These are phyloP conservation scores for Sitta carolinensis DNA, from an alignment of 2,797 vertebrate species.

Conservation along the genomic window DNA sequence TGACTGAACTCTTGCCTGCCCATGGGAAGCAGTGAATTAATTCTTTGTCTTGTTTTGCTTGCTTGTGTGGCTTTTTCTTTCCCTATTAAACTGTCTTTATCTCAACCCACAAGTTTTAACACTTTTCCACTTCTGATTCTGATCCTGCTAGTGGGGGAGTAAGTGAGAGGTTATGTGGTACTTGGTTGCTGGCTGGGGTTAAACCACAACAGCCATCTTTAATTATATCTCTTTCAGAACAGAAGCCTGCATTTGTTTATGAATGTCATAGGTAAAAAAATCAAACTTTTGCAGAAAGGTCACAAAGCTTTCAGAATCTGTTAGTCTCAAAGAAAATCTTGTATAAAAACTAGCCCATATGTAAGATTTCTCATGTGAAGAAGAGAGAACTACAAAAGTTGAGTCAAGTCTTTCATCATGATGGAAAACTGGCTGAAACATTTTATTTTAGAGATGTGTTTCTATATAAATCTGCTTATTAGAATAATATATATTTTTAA, in stretches of 20 bases:
- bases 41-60: neutral
- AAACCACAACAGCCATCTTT: neutral
- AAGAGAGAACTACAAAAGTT: neutral
- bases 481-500: neutral
- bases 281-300: neutral
- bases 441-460: neutral
- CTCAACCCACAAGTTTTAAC: neutral
- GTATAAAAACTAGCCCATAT: neutral
- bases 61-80: neutral
- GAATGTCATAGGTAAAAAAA: neutral
- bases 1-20: neutral
- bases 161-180: neutral
- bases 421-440: neutral
- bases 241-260: neutral
- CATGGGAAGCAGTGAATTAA: neutral
- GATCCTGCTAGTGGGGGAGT: neutral
- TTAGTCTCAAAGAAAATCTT: neutral
- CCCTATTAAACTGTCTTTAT: neutral
- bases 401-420: neutral
- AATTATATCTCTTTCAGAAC: neutral
- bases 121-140: neutral
- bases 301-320: neutral
- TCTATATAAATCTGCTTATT: neutral
- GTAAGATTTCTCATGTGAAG: neutral
- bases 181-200: neutral